Conservation (phyloP, 2,113 vertebrate genomes). For the Pygoscelis adeliae region DNA sequence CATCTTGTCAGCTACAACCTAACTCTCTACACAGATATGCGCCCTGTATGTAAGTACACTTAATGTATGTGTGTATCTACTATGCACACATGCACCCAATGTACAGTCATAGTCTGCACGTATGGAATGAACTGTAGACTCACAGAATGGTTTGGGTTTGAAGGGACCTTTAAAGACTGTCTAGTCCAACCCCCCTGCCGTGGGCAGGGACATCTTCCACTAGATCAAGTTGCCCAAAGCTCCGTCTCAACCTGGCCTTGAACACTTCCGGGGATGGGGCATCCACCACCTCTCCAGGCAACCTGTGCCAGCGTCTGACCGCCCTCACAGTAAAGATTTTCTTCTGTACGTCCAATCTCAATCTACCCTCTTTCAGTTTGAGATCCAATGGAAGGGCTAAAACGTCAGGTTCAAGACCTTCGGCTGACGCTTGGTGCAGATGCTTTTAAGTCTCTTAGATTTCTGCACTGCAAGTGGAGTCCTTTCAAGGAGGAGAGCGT, state of each 20-base stretch:
- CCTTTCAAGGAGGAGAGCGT: background rate
- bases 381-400: background rate
- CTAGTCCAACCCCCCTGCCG: background rate
- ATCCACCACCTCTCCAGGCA: background rate
- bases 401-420: background rate
- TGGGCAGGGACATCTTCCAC: background rate
- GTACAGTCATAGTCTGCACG: accelerated
- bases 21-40: accelerated
- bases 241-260: accelerated
- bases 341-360: background rate
- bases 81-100: accelerated
- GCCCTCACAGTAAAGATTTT: background rate
- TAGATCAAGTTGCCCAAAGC: background rate
- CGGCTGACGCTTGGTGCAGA: background rate
- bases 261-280: background rate
- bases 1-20: background rate
- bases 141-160: background rate
- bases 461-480: background rate
- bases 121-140: accelerated
- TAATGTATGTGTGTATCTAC: accelerated
- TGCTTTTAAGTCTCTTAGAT: background rate
- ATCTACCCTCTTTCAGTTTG: background rate
- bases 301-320: accelerated
- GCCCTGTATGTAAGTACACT: accelerated
- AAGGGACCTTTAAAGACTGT: background rate